Conservation (phyloP, 2,797 vertebrate species). For the Arctocebus calabarensis region DNA sequence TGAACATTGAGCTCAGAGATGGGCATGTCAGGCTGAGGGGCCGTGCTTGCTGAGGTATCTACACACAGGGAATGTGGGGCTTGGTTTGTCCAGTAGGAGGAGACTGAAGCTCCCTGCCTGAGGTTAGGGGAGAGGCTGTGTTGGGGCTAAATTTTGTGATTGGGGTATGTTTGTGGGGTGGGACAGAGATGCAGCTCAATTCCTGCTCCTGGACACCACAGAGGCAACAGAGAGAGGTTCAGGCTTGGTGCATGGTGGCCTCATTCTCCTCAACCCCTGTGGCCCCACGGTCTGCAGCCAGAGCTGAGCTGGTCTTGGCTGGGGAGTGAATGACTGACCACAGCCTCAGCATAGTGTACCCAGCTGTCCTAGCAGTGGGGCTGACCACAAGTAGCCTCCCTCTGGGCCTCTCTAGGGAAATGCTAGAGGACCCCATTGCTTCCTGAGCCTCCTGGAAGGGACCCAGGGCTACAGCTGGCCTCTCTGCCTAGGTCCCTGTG, state of each 20-base stretch:
- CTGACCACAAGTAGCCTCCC: no score
- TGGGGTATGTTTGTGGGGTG: background rate
- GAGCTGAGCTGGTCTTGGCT: background rate
- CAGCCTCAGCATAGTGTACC: background rate
- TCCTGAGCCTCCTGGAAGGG: background rate
- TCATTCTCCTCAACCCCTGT: rapidly evolving
- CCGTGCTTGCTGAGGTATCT: background rate
- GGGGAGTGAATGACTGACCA: background rate
- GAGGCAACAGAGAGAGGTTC: background rate
- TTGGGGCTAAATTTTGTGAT: background rate
- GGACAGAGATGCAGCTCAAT: background rate
- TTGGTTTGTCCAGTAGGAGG: background rate
- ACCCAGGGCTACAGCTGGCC: background rate
- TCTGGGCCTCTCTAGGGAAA: background rate
- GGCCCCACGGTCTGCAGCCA: background rate
- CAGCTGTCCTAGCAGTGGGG: background rate
- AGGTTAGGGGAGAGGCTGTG: no score
- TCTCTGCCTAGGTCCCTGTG: background rate
- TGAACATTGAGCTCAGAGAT: background rate
- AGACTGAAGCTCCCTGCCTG: no score
- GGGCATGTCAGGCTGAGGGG: background rate
- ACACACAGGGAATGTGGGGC: background rate
- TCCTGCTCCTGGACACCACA: background rate
- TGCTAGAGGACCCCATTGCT: no score
- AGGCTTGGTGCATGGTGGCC: background rate